phyloP scores from a whole-genome alignment of 2,888 invertebrate species.

The Drosophila conformis region DNA sequence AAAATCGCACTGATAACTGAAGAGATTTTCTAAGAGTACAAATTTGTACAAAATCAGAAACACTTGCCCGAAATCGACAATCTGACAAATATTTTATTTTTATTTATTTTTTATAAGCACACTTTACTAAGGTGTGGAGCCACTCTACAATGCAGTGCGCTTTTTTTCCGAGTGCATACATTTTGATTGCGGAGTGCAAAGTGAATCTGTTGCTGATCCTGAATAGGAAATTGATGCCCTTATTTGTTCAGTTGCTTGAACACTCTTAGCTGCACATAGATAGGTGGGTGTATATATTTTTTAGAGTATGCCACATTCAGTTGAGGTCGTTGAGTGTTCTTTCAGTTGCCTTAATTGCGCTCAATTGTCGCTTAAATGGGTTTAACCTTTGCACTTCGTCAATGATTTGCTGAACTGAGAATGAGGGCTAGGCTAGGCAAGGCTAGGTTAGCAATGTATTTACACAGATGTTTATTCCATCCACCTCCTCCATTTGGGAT shows the following conservation, averaged over 20 bases:
- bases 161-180: background rate
- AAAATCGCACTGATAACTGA: background rate
- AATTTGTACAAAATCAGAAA: too few relatives aligned
- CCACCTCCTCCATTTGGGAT: slow-evolving; percentile 19
- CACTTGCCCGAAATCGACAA: background rate
- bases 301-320: background rate
- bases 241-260: background rate
- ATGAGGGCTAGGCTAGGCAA: slow-evolving; percentile 13
- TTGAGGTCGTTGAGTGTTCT: slow-evolving; percentile 4
- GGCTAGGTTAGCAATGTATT: slow-evolving; percentile 6
- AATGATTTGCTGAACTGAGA: slow-evolving; percentile 36
- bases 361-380: slow-evolving; percentile 66
- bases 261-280: background rate
- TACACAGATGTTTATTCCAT: slow-evolving; percentile 5
- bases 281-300: slow-evolving; percentile 3
- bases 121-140: background rate
- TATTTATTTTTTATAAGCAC: too few relatives aligned
- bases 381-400: slow-evolving; percentile 59
- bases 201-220: background rate
- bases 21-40: too few relatives aligned
- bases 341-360: slow-evolving; percentile 51
- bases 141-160: background rate
- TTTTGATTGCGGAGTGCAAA: background rate
- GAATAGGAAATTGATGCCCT: background rate
- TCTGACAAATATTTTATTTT: too few relatives aligned